A percentile compares a stretch with the other conserved stretches of the same genome.
phyloP scores from a whole-genome alignment of 2,888 invertebrate species.

The Mycogona germanica region DNA sequence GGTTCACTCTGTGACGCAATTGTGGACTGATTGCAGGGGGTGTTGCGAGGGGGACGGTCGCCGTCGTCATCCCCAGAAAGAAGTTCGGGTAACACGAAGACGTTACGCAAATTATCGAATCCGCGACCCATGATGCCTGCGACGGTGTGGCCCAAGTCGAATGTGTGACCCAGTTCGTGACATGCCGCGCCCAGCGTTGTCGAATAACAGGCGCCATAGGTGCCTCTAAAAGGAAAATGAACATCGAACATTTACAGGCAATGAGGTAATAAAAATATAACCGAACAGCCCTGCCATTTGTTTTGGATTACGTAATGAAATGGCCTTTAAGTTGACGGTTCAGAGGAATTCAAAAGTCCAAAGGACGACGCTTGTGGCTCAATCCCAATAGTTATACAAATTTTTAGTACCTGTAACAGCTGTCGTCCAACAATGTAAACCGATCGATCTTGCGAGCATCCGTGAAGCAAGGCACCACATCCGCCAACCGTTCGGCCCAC shows the following conservation, averaged over 20 bases:
- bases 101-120: conserved; percentile 67
- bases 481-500: conserved; percentile 62
- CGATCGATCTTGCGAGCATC: conserved; percentile 54
- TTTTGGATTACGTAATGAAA: too few relatives aligned
- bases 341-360: too few relatives aligned
- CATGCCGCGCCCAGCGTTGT: conserved; percentile 82
- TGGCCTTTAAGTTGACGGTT: too few relatives aligned
- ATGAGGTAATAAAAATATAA: background rate
- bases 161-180: conserved; percentile 88
- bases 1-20: too few relatives aligned
- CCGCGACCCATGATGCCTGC: conserved; percentile 89
- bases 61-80: too few relatives aligned
- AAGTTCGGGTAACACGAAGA: conserved; percentile 40
- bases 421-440: conserved; percentile 70
- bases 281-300: too few relatives aligned
- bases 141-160: conserved; percentile 82
- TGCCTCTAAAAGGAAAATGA: conserved; percentile 44
- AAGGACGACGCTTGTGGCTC: background rate
- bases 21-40: too few relatives aligned
- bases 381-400: background rate
- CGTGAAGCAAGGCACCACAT: conserved; percentile 50
- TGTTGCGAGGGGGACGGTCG: too few relatives aligned
- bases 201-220: conserved; percentile 74
- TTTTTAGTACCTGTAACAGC: conserved; percentile 52
- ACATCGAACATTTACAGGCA: background rate